Base-by-base conservation (phyloP, 2,797 vertebrate genomes). In the Propithecus deckenii region DNA sequence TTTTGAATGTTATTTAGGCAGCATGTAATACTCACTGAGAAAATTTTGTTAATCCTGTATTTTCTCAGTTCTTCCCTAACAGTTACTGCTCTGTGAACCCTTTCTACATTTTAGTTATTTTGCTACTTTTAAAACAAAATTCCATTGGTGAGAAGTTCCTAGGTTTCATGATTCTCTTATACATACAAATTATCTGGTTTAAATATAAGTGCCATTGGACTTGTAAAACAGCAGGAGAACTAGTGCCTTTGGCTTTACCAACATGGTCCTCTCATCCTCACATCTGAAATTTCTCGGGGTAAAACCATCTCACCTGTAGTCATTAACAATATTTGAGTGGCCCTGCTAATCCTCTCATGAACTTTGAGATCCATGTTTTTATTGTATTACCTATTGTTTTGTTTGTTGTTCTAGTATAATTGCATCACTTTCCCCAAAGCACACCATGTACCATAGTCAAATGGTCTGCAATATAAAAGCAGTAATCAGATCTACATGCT, bases 351-450 rank as follows among this genome's bases (percentile, higher is more conserved):
- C 94, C 30, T 97, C 81, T 89, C 79, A 92, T 83, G 86, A 86
- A 80, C 85, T 96, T 75, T 46, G 75, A 96, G 69, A 86, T 55
- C 55, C 72, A 84, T 86, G 92, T 84, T 96, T 98, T 86, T 83
- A 48, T 72, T 61, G 38, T 87, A 85, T 46, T 74, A 11, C 23
- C 59, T 90, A 30, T 38, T 80, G 28, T 97, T 97, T 97, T 78
- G 9, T 76, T 97, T 83, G 75, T 88, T 89, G 93, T 86, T 91
- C 96, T 80, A 69, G 35, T 74, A 93, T 78, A 97, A 83, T 61
- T 96, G 81, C 88, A 96, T 97, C 96, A 83, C 94, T 96, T 98
- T 98, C 71, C 91, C 94, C 78, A 86, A 98, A 98, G 86, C 78
- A 95, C 94, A 97, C 46, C 89, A 94, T 87, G 96, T 97, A 96